Percentiles rank a stretch among this genome's conserved stretches.
Evolutionary conservation across 2,888 invertebrate species (phyloP).

Genomic region (Eurytoma californica): DNA sequence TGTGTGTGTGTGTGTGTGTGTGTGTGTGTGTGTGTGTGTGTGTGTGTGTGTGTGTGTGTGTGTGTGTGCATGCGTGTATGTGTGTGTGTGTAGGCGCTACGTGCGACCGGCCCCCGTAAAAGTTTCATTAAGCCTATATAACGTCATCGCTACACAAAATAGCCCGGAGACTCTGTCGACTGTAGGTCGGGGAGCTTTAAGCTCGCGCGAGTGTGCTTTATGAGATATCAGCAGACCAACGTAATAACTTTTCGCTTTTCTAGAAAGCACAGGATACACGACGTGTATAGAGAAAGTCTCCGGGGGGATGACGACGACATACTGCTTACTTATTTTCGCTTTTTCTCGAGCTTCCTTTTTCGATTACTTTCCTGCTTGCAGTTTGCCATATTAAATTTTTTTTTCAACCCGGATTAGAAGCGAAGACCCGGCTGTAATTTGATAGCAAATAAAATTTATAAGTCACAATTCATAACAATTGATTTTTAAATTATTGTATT

Average conservation of each 20-base stretch:
- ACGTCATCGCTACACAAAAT: background rate
- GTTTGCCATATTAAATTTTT: too few relatives aligned
- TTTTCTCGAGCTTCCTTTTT: background rate
- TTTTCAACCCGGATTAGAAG: too few relatives aligned
- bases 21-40: too few relatives aligned
- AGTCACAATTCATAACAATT: too few relatives aligned
- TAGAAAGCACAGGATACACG: background rate
- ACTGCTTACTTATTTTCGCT: slow-evolving; percentile 12
- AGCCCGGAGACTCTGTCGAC: background rate
- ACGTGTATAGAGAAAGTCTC: background rate
- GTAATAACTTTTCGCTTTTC: slow-evolving; percentile 36
- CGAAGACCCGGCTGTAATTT: too few relatives aligned
- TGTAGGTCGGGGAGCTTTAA: slow-evolving; percentile 3
- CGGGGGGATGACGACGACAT: background rate
- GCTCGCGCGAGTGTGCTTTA: slow-evolving; percentile 22
- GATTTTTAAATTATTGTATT: too few relatives aligned
- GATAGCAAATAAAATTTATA: too few relatives aligned
- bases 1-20: too few relatives aligned
- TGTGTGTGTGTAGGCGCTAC: background rate
- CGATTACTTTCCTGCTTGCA: too few relatives aligned
- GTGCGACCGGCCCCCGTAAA: background rate
- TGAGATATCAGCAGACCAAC: slow-evolving; percentile 23
- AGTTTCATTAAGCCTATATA: slow-evolving; percentile 19
- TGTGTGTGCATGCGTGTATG: too few relatives aligned
- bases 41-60: too few relatives aligned